Percentiles rank a stretch among this genome's conserved stretches.
These are phyloP conservation scores for Otus sunia DNA, from an alignment of 2,113 vertebrate genomes.

Conservation along the genomic window DNA sequence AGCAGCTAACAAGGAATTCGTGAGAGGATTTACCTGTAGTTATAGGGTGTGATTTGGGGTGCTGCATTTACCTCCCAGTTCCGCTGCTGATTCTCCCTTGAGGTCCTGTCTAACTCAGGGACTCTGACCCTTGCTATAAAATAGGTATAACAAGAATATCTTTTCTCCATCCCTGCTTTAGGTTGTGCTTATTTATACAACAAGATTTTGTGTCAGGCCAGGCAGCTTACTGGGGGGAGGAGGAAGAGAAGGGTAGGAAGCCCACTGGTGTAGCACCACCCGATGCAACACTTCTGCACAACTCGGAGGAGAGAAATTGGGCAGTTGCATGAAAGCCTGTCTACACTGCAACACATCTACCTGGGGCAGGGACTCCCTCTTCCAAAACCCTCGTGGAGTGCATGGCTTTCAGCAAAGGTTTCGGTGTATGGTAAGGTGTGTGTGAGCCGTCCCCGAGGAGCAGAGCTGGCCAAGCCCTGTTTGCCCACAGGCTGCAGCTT, in stretches of 20 bases:
- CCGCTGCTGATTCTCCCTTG: background rate
- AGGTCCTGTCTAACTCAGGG: background rate
- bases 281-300: background rate
- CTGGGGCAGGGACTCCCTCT: background rate
- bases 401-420: background rate
- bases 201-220: background rate
- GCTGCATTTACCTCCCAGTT: background rate
- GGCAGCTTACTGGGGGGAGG: background rate
- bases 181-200: background rate
- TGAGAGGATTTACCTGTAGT: background rate
- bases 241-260: background rate
- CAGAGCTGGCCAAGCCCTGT: background rate
- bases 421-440: background rate
- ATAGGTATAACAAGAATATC: background rate
- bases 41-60: accelerated
- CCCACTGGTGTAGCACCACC: accelerated
- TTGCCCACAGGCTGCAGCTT: background rate
- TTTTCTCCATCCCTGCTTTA: background rate
- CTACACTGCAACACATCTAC: no score
- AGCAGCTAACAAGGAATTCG: background rate
- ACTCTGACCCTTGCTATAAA: background rate
- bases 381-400: accelerated
- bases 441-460: background rate
- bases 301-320: background rate
- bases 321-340: background rate